These are phyloP conservation scores for Rhegmatorhina hoffmannsi DNA, from an alignment of 2,113 vertebrate genomes.

Conservation along the genomic window DNA sequence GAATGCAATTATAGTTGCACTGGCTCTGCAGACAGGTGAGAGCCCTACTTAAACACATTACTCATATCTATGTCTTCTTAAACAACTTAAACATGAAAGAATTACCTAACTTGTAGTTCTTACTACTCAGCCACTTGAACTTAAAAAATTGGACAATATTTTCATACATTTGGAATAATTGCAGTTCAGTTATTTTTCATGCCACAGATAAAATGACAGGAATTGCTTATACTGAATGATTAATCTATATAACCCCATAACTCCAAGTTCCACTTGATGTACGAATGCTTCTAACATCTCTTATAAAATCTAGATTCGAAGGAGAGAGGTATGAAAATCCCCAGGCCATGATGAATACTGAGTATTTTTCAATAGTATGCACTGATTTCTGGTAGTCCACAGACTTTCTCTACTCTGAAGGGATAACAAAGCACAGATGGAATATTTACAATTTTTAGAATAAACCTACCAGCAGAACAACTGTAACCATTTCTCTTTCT, in stretches of 20 bases:
- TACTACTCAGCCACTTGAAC: neutral
- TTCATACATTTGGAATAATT: neutral
- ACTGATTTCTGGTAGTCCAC: neutral
- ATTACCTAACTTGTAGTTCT: conserved; percentile 7
- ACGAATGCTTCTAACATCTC: neutral
- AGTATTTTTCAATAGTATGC: conserved; percentile 2
- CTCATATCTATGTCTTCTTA: neutral
- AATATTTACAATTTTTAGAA: conserved; percentile 46
- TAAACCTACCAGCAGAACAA: conserved; percentile 32
- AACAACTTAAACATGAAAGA: neutral
- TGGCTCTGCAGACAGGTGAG: neutral
- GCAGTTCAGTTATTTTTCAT: neutral
- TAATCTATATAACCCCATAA: conserved; percentile 16
- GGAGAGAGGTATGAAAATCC: conserved; percentile 19
- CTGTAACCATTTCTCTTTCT: conserved; percentile 23
- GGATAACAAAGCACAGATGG: neutral
- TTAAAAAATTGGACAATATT: neutral
- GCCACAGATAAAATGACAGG: conserved; percentile 41
- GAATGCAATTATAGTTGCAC: conserved; percentile 23
- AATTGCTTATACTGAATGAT: conserved; percentile 4
- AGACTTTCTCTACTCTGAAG: conserved; percentile 12
- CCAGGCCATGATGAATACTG: neutral
- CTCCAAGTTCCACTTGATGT: neutral
- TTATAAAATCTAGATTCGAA: neutral
- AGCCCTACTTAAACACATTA: conserved; percentile 28